These are phyloP conservation scores for Drosophila truncata DNA, from an alignment of 1,140 invertebrate genomes.

Conservation along the genomic window DNA sequence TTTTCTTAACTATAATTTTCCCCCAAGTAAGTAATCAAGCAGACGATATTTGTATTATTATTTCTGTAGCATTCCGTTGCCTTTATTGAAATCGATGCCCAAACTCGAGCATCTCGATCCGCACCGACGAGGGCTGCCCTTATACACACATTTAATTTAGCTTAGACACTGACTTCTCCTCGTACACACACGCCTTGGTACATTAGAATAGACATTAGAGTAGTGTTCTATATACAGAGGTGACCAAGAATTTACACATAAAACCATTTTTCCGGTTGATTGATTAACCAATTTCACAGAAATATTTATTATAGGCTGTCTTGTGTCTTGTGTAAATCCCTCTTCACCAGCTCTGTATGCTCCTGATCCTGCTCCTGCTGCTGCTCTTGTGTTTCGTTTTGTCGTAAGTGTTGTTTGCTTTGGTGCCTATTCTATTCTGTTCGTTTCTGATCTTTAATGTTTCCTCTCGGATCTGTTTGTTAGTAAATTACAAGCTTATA, in stretches of 20 bases:
- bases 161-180: constrained; percentile 37
- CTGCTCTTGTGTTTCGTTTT: not conserved
- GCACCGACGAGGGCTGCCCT: constrained; percentile 3
- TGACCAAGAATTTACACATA: not conserved
- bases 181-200: constrained; percentile 15
- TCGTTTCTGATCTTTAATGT: not conserved
- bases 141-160: constrained; percentile 15
- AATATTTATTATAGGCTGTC: not conserved
- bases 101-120: constrained; percentile 6
- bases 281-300: too few species aligned
- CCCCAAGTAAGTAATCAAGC: not conserved
- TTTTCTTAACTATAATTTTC: not conserved
- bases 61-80: constrained; percentile 19
- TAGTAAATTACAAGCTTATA: constrained; percentile 15
- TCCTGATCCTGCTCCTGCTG: not conserved
- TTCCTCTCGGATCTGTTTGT: not conserved
- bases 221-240: not conserved
- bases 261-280: not conserved
- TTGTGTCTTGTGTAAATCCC: not conserved
- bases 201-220: not conserved
- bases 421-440: constrained; percentile 16
- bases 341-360: not conserved
- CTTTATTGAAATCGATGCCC: constrained; percentile 31
- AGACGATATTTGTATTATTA: not conserved
- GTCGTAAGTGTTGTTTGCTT: not conserved